A percentile compares a stretch with the other conserved stretches of the same genome.
phyloP scores from a whole-genome alignment of 2,797 vertebrate genomes.

The Glossophaga mutica region DNA sequence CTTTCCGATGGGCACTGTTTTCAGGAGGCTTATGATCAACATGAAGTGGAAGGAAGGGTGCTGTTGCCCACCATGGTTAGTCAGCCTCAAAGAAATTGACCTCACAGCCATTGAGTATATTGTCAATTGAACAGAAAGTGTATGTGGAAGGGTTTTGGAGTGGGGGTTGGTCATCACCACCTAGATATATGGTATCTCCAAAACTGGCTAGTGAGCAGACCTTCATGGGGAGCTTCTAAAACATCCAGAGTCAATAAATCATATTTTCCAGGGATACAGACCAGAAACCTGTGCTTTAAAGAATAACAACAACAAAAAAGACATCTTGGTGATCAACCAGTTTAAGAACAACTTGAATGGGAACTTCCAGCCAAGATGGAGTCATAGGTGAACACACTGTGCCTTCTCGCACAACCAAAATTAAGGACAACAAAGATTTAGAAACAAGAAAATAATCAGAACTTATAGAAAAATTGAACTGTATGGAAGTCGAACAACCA shows the following conservation, averaged over 20 bases:
- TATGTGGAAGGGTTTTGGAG: background rate
- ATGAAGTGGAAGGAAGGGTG: background rate
- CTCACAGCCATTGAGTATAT: background rate
- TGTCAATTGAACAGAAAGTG: background rate
- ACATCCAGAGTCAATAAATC: background rate
- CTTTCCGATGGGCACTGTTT: background rate
- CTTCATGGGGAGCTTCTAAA: background rate
- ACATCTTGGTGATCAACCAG: background rate
- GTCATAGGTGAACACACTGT: too few relatives aligned
- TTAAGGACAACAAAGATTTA: too few relatives aligned
- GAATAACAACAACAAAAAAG: background rate
- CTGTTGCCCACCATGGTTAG: background rate
- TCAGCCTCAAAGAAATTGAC: background rate
- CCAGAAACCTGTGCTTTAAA: background rate
- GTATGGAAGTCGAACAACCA: too few relatives aligned
- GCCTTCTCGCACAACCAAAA: too few relatives aligned
- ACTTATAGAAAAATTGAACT: too few relatives aligned
- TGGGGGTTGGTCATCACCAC: background rate
- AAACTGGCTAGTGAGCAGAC: background rate
- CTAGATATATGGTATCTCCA: background rate
- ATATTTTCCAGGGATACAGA: background rate
- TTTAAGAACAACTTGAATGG: background rate
- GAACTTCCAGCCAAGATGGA: too few relatives aligned
- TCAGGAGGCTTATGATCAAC: background rate
- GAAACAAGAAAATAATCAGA: too few relatives aligned